Base-by-base conservation (phyloP, 2,888 invertebrate species). In the Campopleginae sp. region DNA sequence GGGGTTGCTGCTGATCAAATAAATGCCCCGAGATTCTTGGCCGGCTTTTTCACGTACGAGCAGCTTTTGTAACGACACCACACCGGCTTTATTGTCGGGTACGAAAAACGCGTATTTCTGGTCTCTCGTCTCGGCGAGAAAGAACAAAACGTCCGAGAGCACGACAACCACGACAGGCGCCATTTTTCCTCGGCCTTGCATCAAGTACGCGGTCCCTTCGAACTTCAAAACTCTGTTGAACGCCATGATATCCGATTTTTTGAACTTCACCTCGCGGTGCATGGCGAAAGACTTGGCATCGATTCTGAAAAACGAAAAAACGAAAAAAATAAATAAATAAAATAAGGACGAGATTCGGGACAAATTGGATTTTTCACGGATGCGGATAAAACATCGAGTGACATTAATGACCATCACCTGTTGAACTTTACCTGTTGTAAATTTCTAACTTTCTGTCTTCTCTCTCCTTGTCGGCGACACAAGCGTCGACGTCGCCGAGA, bases 1-100 rank as follows among this genome's bases (percentile, higher is more conserved):
- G 6, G 98, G 98, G 91, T 98, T 98, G 88, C 98, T 98, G 88
- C 98, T 98, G 90, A 99, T 98, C 79, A 99, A 95, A 94, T 98
- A 99, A 90, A 99, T 96, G 0, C 98, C 98, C 4, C 97, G 95
- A 2, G 97, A 96, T n/a, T 96, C 96, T 80, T 97, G 97, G 77
- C 98, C 98, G 0, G 98, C 98, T 93, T 99, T 99, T 94, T 99
- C 98, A 23, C 99, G 95, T 8, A 99, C 98, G 80, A 99, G 94
- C 77, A 99, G 94, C 93, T 98, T 98, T 93, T 98, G 98, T 79
- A 99, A 95, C 0, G 98, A 98, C 17, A 99, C 97, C 78, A 99
- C 98, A 86, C 98, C 98, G 72, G 98, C 97, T 97, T 98, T 98
- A 94, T 98, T 98, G 93, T 98, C 98, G 63, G 98, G 98, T 86